Conservation (phyloP, 2,888 invertebrate genomes). For the Eulithis prunata region DNA sequence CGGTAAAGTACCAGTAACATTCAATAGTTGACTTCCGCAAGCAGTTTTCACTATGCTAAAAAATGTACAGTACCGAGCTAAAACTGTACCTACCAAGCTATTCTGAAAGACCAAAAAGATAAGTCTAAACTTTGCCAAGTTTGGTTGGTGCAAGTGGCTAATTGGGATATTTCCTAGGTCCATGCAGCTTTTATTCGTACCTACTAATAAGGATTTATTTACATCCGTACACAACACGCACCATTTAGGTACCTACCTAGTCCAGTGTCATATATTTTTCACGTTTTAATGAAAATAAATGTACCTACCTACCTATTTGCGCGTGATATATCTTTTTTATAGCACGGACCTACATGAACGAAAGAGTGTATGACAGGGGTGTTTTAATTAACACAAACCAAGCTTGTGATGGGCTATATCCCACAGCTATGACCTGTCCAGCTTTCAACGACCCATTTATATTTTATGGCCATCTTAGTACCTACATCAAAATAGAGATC, state of each 20-base stretch:
- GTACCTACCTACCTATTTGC: too few relatives aligned
- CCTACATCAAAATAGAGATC: slow-evolving; percentile 50
- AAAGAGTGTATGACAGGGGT: slow-evolving; percentile 7
- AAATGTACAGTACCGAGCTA: too few relatives aligned
- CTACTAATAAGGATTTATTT: too few relatives aligned
- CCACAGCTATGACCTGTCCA: slow-evolving; percentile 40
- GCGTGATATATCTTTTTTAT: slow-evolving; percentile 4
- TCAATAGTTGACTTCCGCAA: too few relatives aligned
- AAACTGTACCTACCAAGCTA: too few relatives aligned
- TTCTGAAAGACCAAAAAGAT: too few relatives aligned
- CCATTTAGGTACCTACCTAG: neutral
- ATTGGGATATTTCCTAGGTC: too few relatives aligned
- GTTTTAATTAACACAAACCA: slow-evolving; percentile 60
- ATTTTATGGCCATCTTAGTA: slow-evolving; percentile 52
- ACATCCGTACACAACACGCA: neutral
- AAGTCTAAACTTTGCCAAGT: too few relatives aligned
- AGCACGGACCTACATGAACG: neutral
- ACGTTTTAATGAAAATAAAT: slow-evolving; percentile 16
- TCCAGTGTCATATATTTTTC: neutral
- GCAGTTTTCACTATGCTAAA: too few relatives aligned
- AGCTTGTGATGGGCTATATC: slow-evolving; percentile 28
- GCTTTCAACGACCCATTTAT: slow-evolving; percentile 54
- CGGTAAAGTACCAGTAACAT: too few relatives aligned
- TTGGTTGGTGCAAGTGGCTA: too few relatives aligned
- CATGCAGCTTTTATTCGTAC: too few relatives aligned